Base-by-base conservation (phyloP, 2,888 invertebrate species). In the Eudasyphora cyanicolor region DNA sequence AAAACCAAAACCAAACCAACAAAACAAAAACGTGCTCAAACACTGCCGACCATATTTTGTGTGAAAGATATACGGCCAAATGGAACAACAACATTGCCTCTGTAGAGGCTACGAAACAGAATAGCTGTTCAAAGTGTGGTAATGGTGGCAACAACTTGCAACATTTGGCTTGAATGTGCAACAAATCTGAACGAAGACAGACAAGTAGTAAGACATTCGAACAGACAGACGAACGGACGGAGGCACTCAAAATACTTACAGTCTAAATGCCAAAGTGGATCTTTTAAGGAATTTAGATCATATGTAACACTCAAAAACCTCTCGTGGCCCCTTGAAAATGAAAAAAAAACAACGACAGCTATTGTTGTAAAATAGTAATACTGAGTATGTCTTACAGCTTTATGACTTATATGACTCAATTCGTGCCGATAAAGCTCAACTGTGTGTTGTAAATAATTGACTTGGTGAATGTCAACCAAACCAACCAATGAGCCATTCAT, bases 381-480 rank as follows among this genome's bases (percentile, higher is more conserved):
- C 14, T 7, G 2, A 14, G 45, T 45, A 14, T 45, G 12, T 74
- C 54, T 60, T 29, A 71, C 32, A 67, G 38, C 12, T 64, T 67
- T 67, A 42, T 38, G 67, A 67, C 21, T 38, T 12, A 81, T 76
- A 73, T 81, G 21, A 78, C 67, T 76, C 60, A 76, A 73, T 84
- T 81, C n/a, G n/a, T 67, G 69, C 19, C 32, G 38, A 21, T 14
- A 38, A 3, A 38, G 4, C 14, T n/a, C 71, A 45, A 71, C 19
- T 12, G 29, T 29, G 6, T n/a, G n/a, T n/a, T n/a, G 4, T 4
- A n/a, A 35, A 32, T 45, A 21, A 38, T 70, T 17, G 14, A 60
- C 29, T 24, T 54, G 67, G 75, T 73, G 76, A 84, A 84, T 84
- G 84, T 84, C 80, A 84, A 75, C 42, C 64, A 75, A 57, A 38